These are phyloP conservation scores for Mamestra brassicae DNA, from an alignment of 2,888 invertebrate species.

Conservation along the genomic window DNA sequence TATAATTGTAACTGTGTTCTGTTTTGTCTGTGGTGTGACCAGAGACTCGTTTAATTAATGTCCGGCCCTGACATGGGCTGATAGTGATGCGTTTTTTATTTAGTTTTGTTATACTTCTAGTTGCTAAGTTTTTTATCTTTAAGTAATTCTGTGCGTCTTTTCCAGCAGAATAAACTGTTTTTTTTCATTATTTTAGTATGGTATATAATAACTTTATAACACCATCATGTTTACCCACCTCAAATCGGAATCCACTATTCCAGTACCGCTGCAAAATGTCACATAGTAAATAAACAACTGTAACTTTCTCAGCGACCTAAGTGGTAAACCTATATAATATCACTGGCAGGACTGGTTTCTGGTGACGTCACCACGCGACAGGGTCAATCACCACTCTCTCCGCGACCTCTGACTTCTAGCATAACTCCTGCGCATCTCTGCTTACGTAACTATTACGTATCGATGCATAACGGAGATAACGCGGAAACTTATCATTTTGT, in stretches of 20 bases:
- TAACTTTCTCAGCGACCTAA: conserved; percentile 57
- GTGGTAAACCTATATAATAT: conserved; percentile 42
- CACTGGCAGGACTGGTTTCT: conserved; percentile 57
- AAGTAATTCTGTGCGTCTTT: too few relatives aligned
- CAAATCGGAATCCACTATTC: not conserved
- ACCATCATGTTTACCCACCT: not conserved
- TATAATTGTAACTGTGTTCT: too few relatives aligned
- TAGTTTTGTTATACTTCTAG: too few relatives aligned
- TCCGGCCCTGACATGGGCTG: too few relatives aligned
- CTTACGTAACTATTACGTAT: conserved; percentile 69
- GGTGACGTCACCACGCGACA: conserved; percentile 68
- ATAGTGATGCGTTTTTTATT: too few relatives aligned
- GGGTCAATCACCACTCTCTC: conserved; percentile 79
- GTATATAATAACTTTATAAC: not conserved
- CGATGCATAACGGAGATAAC: conserved; percentile 60
- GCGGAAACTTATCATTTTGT: conserved; percentile 60
- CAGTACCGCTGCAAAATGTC: conserved; percentile 27
- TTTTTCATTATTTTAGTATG: not conserved
- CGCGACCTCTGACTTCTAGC: conserved; percentile 76
- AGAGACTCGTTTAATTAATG: too few relatives aligned
- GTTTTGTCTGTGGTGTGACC: too few relatives aligned
- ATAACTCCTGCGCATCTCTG: conserved; percentile 66
- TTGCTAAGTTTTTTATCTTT: too few relatives aligned
- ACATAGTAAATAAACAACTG: conserved; percentile 30
- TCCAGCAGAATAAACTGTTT: too few relatives aligned